A percentile compares a stretch with the other conserved stretches of the same genome.
Evolutionary conservation across 2,113 vertebrate genomes (phyloP).

Genomic region (Dicerorhinus sumatrensis): DNA sequence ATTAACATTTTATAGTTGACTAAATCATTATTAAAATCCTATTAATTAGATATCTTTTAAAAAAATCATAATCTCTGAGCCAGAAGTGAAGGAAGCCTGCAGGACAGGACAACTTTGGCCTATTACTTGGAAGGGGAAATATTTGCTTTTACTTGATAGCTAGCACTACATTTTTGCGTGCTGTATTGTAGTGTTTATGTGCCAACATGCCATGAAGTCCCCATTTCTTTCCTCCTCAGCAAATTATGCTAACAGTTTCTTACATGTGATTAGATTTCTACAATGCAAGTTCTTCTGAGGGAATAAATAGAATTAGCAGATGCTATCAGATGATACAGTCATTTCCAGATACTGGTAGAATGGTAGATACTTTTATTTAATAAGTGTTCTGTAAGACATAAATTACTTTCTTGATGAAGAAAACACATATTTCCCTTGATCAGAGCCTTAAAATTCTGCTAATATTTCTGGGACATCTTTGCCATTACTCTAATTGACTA

Average conservation of each 20-base stretch:
- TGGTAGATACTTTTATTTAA: background rate
- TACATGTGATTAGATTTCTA: constrained; percentile 25
- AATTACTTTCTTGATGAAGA: constrained; percentile 32
- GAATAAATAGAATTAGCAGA: background rate
- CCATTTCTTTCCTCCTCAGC: background rate
- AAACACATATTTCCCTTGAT: background rate
- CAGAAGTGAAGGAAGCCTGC: background rate
- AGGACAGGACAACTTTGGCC: background rate
- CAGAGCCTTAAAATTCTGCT: background rate
- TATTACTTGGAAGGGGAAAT: background rate
- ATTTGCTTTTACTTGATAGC: background rate
- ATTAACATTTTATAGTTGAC: constrained; percentile 30
- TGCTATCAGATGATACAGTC: constrained; percentile 7
- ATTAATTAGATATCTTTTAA: background rate
- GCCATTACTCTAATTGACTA: background rate
- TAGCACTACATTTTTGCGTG: background rate
- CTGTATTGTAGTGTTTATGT: background rate
- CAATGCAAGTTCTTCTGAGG: background rate
- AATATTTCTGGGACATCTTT: constrained; percentile 8
- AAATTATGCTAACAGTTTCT: background rate
- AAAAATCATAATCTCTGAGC: background rate
- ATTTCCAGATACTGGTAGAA: constrained; percentile 28
- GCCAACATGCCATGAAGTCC: background rate
- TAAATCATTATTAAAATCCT: background rate
- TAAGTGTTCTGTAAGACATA: constrained; percentile 1